Percentiles rank a stretch among this genome's conserved stretches.
Evolutionary conservation across 2,113 vertebrate species (phyloP).

Genomic region (Cacatua alba): DNA sequence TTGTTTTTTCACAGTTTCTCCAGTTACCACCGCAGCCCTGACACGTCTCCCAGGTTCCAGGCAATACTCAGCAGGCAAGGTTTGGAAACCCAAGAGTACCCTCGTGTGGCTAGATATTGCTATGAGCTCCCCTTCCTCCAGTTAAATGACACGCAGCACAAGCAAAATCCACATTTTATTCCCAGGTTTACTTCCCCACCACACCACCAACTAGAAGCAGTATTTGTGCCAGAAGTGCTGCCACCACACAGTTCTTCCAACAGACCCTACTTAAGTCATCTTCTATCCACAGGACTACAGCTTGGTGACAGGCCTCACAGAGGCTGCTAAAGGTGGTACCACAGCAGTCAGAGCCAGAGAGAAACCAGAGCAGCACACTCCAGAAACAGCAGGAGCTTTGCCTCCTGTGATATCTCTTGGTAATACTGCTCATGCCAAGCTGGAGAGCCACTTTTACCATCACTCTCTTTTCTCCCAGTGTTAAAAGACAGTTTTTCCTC

Average conservation of each 20-base stretch:
- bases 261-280: neutral
- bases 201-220: rapidly evolving
- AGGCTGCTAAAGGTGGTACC: rapidly evolving
- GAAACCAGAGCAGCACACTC: rapidly evolving
- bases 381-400: neutral
- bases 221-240: neutral
- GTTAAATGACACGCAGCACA: neutral
- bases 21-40: neutral
- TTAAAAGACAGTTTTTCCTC: neutral
- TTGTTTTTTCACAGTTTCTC: neutral
- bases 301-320: neutral
- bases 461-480: neutral
- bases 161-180: neutral
- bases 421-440: neutral
- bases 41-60: neutral
- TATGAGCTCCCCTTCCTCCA: neutral
- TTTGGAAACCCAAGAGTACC: conserved; percentile 44
- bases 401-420: neutral
- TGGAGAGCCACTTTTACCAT: neutral
- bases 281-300: neutral
- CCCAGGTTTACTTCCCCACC: neutral
- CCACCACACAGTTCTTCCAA: neutral
- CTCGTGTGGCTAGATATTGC: conserved; percentile 26
- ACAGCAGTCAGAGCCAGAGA: rapidly evolving
- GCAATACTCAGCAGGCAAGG: neutral